These are phyloP conservation scores for Calliopsis andreniformis DNA, from an alignment of 1,140 invertebrate species.

Conservation along the genomic window DNA sequence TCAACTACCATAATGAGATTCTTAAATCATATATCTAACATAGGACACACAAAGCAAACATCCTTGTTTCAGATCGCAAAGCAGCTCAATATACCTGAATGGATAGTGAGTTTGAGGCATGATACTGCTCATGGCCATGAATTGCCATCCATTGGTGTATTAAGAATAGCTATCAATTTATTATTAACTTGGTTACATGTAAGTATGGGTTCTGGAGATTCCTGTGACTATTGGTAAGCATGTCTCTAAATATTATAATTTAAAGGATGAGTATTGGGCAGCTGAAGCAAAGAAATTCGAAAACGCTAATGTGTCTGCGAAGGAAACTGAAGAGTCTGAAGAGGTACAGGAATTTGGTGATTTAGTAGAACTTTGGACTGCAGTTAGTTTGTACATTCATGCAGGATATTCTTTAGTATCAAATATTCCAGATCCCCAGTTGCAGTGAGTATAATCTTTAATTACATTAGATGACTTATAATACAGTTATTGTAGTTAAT, in stretches of 20 bases:
- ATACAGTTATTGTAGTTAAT: background rate
- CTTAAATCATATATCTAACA: slow-evolving; percentile 84
- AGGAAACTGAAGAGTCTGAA: slow-evolving; percentile 59
- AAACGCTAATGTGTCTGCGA: slow-evolving; percentile 62
- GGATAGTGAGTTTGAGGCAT: slow-evolving; percentile 86
- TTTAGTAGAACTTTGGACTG: slow-evolving; percentile 75
- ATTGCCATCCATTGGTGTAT: slow-evolving; percentile 82
- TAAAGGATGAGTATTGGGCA: slow-evolving; percentile 75
- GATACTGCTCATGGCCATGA: slow-evolving; percentile 84
- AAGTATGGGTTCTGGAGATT: slow-evolving; percentile 60
- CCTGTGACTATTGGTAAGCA: background rate
- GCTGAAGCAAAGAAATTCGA: slow-evolving; percentile 54
- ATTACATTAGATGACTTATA: background rate
- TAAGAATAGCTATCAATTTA: slow-evolving; percentile 82
- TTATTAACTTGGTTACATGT: slow-evolving; percentile 84
- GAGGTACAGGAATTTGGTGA: slow-evolving; percentile 64
- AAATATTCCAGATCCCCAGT: slow-evolving; percentile 69
- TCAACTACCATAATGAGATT: slow-evolving; percentile 84
- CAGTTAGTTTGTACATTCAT: slow-evolving; percentile 72
- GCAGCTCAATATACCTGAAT: slow-evolving; percentile 84
- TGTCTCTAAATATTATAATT: slow-evolving; percentile 16
- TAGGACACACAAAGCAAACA: slow-evolving; percentile 79
- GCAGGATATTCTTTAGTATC: slow-evolving; percentile 64
- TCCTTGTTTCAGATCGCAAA: slow-evolving; percentile 83
- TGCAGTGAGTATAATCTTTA: slow-evolving; percentile 64